A percentile compares a stretch with the other conserved stretches of the same genome.
Evolutionary conservation across 1,140 invertebrate species (phyloP).

Genomic region (Temnothorax longispinosus): DNA sequence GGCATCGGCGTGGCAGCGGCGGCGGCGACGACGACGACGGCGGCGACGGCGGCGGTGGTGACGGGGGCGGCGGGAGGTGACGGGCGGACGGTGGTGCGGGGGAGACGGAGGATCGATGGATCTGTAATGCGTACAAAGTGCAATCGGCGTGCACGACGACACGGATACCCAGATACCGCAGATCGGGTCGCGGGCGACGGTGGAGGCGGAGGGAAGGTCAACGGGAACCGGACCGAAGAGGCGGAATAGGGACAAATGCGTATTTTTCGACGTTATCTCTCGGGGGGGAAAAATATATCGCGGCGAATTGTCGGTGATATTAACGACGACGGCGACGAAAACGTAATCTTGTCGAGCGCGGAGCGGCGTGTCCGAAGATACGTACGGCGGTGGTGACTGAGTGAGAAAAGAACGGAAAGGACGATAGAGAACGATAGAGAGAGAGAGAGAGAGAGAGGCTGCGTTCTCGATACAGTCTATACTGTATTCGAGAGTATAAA

Average conservation of each 20-base stretch:
- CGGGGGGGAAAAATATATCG: slow-evolving; percentile 32
- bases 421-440: neutral
- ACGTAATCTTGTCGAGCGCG: slow-evolving; percentile 57
- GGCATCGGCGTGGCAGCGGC: slow-evolving; percentile 37
- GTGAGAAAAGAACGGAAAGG: slow-evolving; percentile 42
- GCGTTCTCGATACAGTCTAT: neutral
- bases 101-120: slow-evolving; percentile 48
- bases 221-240: neutral
- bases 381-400: slow-evolving; percentile 63
- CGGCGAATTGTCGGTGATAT: slow-evolving; percentile 40
- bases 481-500: neutral
- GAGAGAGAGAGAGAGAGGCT: too few species aligned
- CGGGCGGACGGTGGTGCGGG: neutral
- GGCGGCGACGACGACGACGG: slow-evolving; percentile 14
- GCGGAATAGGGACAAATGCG: slow-evolving; percentile 39
- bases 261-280: slow-evolving; percentile 60
- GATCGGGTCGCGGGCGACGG: slow-evolving; percentile 23
- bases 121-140: slow-evolving; percentile 60
- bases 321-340: slow-evolving; percentile 25
- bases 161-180: slow-evolving; percentile 56
- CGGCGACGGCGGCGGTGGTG: neutral
- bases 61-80: neutral
- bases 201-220: slow-evolving; percentile 5
- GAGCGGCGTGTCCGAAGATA: slow-evolving; percentile 64
- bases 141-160: slow-evolving; percentile 52